These are phyloP conservation scores for Lasius platythorax DNA, from an alignment of 2,888 invertebrate genomes.

Conservation along the genomic window DNA sequence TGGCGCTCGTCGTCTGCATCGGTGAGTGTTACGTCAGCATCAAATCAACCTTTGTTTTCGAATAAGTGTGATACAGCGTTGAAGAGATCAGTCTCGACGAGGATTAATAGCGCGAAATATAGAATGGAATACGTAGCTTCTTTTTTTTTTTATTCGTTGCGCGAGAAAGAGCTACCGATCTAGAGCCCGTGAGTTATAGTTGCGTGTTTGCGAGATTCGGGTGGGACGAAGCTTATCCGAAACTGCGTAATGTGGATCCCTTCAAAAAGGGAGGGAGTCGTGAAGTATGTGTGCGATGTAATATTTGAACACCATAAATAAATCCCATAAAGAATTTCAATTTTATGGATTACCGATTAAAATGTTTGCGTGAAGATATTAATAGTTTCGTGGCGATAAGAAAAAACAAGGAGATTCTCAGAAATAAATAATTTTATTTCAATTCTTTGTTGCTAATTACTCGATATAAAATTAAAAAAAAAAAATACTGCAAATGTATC, in stretches of 20 bases:
- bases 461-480: neutral
- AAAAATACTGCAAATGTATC: neutral
- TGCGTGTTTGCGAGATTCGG: neutral
- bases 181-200: neutral
- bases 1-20: slow-evolving; percentile 76
- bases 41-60: neutral
- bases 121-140: too few relatives aligned
- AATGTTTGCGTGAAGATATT: neutral
- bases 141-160: neutral
- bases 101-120: neutral
- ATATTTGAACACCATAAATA: neutral
- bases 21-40: slow-evolving; percentile 73
- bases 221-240: neutral
- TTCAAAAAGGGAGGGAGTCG: neutral
- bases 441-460: neutral
- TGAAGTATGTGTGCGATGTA: neutral
- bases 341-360: neutral
- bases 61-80: neutral
- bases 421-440: neutral
- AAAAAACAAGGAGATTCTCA: neutral
- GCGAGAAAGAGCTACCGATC: neutral
- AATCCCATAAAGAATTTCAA: neutral
- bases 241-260: neutral
- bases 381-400: neutral
- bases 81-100: neutral